A percentile compares a stretch with the other conserved stretches of the same genome.
Conservation (phyloP, 2,888 invertebrate genomes). For the Spisula subtruncata region DNA sequence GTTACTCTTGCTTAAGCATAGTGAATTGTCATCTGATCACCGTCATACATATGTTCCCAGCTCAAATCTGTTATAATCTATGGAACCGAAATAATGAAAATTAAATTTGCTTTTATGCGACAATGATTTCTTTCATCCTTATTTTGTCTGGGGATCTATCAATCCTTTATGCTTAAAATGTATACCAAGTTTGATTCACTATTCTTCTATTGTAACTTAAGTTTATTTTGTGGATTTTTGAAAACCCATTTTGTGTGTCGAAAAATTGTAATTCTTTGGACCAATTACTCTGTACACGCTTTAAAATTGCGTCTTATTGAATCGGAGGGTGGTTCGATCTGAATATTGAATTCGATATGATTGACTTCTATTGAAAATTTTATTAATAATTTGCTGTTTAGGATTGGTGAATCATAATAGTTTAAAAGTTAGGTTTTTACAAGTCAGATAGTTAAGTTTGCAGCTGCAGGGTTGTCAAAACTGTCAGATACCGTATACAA, state of each 20-base stretch:
- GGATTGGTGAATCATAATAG: not conserved
- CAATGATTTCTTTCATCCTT: not conserved
- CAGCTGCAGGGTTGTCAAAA: too few relatives aligned
- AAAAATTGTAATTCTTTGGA: conserved; percentile 37
- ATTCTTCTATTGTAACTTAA: not conserved
- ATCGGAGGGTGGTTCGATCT: not conserved
- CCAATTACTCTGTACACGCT: not conserved
- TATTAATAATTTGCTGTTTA: not conserved
- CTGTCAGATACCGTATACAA: too few relatives aligned
- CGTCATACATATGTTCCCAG: not conserved
- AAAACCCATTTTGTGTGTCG: conserved; percentile 26
- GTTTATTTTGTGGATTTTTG: conserved; percentile 42
- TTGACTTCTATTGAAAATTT: conserved; percentile 9
- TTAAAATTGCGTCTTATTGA: conserved; percentile 19
- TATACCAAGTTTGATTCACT: not conserved
- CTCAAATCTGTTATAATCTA: not conserved
- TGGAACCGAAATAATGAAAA: not conserved
- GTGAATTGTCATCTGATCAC: not conserved
- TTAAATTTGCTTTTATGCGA: not conserved
- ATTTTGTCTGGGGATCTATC: not conserved
- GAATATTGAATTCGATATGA: conserved; percentile 22
- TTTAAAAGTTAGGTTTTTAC: not conserved
- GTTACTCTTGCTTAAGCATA: not conserved
- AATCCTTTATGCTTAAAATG: not conserved
- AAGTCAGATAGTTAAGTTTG: too few relatives aligned